Evolutionary conservation across 1,140 invertebrate genomes (phyloP), one percentile per base, ranked within the genome.

Genomic region (Potamilus streckersoni): DNA sequence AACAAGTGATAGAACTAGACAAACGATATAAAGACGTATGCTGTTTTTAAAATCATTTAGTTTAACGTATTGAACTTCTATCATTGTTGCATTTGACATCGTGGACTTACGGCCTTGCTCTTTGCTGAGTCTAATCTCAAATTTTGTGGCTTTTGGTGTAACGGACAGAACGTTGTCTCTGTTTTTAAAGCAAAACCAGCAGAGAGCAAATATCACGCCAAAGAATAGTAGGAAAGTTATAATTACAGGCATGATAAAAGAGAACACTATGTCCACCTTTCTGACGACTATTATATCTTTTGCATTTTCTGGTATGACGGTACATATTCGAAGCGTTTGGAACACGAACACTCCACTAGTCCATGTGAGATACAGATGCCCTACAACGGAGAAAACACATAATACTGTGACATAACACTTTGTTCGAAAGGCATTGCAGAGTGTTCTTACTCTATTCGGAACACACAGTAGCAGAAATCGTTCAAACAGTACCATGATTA

Each of bases 301-400:
- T 0, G 71, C 68, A n/a, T 82, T 78, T 77, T 82, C 78, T 19
- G 76, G 79, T 63, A 82, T 78, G 16, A 82, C 69, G n/a, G 76
- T 76, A 67, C 81, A 82, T n/a, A 79, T 71, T 60, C 68, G 66
- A 17, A 66, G 71, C 13, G 60, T 72, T 6, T 66, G 23, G 17
- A 73, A 60, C 31, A 61, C 59, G 16, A 77, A 66, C 49, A 82
- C 76, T 14, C 76, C 81, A 70, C 78, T 82, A 2, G 81, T 82
- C 81, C 81, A 82, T 14, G 81, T 82, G 2, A 76, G 62, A 62
- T 82, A 82, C 62, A 82, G 62, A 75, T 82, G 81, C 12, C 71
- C 76, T 5, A 82, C 81, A 56, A 82, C 71, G 11, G 81, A 74
- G 56, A 82, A 79, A 5, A 82, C 56, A 19, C 74, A 82, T 12